These are phyloP conservation scores for Athrips mouffetella DNA, from an alignment of 2,888 invertebrate species.

Conservation along the genomic window DNA sequence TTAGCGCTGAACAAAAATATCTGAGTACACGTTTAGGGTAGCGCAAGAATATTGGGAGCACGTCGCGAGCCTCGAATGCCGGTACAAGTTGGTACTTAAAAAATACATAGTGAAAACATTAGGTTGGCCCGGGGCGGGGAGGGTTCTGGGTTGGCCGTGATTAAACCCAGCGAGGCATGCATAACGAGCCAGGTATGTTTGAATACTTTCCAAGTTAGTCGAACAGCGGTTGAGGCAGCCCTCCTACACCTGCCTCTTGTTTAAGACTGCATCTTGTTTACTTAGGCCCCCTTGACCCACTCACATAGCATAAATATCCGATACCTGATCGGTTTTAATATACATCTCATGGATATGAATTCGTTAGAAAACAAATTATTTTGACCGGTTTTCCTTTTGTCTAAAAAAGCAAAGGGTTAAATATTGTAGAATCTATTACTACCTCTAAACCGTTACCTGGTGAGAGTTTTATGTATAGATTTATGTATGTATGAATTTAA, in stretches of 20 bases:
- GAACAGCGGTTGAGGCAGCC: slow-evolving; percentile 57
- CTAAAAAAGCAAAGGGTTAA: too few relatives aligned
- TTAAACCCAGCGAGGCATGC: slow-evolving; percentile 75
- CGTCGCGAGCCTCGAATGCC: slow-evolving; percentile 35
- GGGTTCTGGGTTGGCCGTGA: slow-evolving; percentile 47
- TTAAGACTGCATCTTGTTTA: slow-evolving; percentile 63
- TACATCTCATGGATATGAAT: slow-evolving; percentile 20
- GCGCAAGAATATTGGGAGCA: slow-evolving; percentile 34
- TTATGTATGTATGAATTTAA: not conserved
- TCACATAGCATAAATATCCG: slow-evolving; percentile 55
- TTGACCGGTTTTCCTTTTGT: slow-evolving; percentile 4
- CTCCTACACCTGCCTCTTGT: slow-evolving; percentile 61
- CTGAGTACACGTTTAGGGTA: slow-evolving; percentile 16
- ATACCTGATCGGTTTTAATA: slow-evolving; percentile 30
- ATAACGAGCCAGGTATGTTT: slow-evolving; percentile 73
- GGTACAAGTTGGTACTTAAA: slow-evolving; percentile 58
- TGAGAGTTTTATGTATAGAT: not conserved
- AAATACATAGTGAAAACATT: slow-evolving; percentile 76
- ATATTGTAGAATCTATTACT: too few relatives aligned
- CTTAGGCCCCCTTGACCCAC: slow-evolving; percentile 61
- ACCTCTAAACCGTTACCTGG: too few relatives aligned
- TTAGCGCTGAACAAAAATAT: slow-evolving; percentile 34
- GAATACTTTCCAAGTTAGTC: slow-evolving; percentile 70
- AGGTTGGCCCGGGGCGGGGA: slow-evolving; percentile 58
- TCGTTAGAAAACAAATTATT: slow-evolving; percentile 3